These are phyloP conservation scores for Nasonia vitripennis DNA, from an alignment of 1,140 invertebrate genomes.

Conservation along the genomic window DNA sequence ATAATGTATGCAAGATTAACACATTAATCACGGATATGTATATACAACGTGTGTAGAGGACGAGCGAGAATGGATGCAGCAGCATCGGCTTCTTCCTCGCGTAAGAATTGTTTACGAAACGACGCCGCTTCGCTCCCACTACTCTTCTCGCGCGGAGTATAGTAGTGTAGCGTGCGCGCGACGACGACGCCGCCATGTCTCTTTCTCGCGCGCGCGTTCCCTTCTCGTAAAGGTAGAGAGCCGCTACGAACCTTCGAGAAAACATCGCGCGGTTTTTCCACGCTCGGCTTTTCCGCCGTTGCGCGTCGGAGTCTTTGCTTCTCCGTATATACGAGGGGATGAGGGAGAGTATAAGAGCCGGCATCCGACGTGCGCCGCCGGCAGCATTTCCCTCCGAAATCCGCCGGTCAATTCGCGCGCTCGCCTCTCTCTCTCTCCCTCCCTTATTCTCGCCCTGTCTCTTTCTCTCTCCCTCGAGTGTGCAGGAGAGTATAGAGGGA, in stretches of 20 bases:
- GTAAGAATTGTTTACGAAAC: conserved; percentile 47
- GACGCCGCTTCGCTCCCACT: conserved; percentile 3
- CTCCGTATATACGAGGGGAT: neutral
- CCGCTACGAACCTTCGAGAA: conserved; percentile 68
- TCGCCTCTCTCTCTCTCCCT: conserved; percentile 7
- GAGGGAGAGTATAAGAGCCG: neutral
- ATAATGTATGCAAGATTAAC: neutral
- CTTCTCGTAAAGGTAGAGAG: neutral
- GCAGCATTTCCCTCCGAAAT: conserved; percentile 47
- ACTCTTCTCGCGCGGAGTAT: neutral
- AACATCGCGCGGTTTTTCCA: conserved; percentile 55
- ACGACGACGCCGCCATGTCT: conserved; percentile 40
- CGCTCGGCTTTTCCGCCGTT: neutral
- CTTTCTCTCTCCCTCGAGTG: neutral
- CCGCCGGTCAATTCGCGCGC: conserved; percentile 43
- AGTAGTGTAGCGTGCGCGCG: neutral
- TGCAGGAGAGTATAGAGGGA: neutral
- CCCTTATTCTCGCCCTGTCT: neutral
- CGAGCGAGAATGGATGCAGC: neutral
- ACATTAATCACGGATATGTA: neutral
- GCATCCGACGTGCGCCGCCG: conserved; percentile 20
- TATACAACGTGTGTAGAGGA: neutral
- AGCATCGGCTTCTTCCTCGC: conserved; percentile 22
- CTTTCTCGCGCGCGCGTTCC: conserved; percentile 21
- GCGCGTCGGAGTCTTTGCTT: neutral